Evolutionary conservation across 1,140 invertebrate genomes (phyloP), one percentile per base, ranked within the genome.

Genomic region (Asobara japonica): DNA sequence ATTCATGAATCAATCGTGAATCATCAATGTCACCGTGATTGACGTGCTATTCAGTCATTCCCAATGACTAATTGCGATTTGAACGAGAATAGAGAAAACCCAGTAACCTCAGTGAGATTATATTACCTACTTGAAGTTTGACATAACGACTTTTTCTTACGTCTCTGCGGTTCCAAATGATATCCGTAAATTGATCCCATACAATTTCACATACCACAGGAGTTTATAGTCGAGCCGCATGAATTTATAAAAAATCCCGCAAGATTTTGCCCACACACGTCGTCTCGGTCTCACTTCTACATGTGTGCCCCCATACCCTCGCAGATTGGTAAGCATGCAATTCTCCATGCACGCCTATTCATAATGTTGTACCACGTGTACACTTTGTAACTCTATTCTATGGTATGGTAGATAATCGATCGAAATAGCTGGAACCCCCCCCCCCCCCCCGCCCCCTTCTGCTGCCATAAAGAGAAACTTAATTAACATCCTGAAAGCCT

Each of bases 391-490:
- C 60, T 25, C 36, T 30, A 13, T 64, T 29, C 38, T 71, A 56
- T 70, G 74, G 73, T 77, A 6, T 7, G 76, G 79, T 78, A 73
- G 73, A 69, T 80, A 79, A 82, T 82, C 75, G 74, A 79, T 80
- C 74, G 73, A 78, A 80, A 81, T 81, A 78, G n/a, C 78, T 69
- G 72, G 74, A 79, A 36, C 36, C 11, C 30, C 27, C 8, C 2
- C 13, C 7, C n/a, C n/a, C n/a, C n/a, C n/a, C n/a, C n/a, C n/a
- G n/a, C n/a, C n/a, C n/a, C n/a, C n/a, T n/a, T n/a, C n/a, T n/a
- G n/a, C n/a, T n/a, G n/a, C n/a, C n/a, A n/a, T n/a, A n/a, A n/a
- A n/a, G n/a, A n/a, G n/a, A n/a, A n/a, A n/a, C n/a, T n/a, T n/a
- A n/a, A n/a, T n/a, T n/a, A n/a, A n/a, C n/a, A n/a, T n/a, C n/a